Evolutionary conservation across 2,113 vertebrate species (phyloP).

Genomic region (Geothlypis trichas): DNA sequence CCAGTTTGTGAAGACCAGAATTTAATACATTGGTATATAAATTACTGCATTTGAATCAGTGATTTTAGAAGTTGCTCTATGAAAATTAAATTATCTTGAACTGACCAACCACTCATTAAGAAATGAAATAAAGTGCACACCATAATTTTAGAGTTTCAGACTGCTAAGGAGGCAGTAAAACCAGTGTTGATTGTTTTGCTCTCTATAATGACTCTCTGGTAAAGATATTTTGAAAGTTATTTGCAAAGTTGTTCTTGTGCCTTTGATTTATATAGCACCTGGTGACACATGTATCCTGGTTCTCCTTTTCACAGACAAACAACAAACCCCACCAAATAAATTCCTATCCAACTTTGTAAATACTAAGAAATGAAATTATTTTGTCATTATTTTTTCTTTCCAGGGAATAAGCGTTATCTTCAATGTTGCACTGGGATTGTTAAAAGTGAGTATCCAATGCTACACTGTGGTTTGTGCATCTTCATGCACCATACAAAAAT

Average conservation of each 20-base stretch:
- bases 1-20: background rate
- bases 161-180: background rate
- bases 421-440: constrained; percentile 92
- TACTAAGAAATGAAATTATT: constrained; percentile 18
- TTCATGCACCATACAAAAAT: background rate
- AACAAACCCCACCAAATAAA: background rate
- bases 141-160: background rate
- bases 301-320: background rate
- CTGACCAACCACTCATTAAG: background rate
- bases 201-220: background rate
- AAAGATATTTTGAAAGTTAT: background rate
- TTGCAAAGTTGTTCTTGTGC: background rate
- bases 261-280: background rate
- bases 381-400: constrained; percentile 57
- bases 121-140: background rate
- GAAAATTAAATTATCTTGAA: background rate
- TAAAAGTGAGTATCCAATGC: constrained; percentile 82
- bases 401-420: constrained; percentile 99
- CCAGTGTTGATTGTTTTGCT: background rate
- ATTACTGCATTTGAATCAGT: background rate
- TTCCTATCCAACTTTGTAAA: background rate
- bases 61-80: background rate
- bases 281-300: background rate
- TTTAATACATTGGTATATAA: background rate
- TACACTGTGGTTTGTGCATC: background rate